Base-by-base conservation (phyloP, 1,140 invertebrate genomes). In the Drosophila sucinea region DNA sequence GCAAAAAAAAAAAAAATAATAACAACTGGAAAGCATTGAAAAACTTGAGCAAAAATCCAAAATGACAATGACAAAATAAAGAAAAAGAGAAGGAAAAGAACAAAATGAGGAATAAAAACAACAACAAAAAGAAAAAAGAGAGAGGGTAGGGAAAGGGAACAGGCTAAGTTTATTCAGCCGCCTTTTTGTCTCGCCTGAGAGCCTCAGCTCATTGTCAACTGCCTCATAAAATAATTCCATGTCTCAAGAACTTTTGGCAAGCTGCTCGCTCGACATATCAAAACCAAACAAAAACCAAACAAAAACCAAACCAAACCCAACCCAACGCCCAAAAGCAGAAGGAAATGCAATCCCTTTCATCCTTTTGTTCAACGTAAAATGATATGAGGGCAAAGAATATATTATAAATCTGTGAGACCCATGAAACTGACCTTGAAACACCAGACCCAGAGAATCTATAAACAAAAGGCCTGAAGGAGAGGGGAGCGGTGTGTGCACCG, bases 151-250 rank as follows among this genome's bases (percentile, higher is more conserved):
- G 2, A 5, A 44, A 23, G 23, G 17, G 17, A 5, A 17, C 17
- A 47, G 44, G 44, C 5, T 25, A 47, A 47, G 44, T 47, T 47
- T 25, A 47, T 47, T 47, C 44, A 67, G 81, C 65, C 81, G 81
- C 81, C 81, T 33, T 25, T 54, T 47, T 69, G 81, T 84, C 81
- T 84, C 81, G 81, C 78, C 82, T 78, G 81, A 85, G 70, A 81
- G 78, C 77, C 73, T 85, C 67, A 5, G 44, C 64, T 71, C 74
- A 85, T 85, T 85, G 81, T 81, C 81, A 80, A 73, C 58, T 27
- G 44, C 23, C 44, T 51, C 44, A 51, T 51, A 51, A 27, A 27
- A 51, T 51, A 47, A 47, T 25, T 47, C 47, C 38, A 51, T 47
- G 66, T 77, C 74, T 66, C 73, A 38, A 77, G 55, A 61, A 73